Evolutionary conservation across 2,888 invertebrate genomes (phyloP).

Genomic region (Psococerastis gibbosa): DNA sequence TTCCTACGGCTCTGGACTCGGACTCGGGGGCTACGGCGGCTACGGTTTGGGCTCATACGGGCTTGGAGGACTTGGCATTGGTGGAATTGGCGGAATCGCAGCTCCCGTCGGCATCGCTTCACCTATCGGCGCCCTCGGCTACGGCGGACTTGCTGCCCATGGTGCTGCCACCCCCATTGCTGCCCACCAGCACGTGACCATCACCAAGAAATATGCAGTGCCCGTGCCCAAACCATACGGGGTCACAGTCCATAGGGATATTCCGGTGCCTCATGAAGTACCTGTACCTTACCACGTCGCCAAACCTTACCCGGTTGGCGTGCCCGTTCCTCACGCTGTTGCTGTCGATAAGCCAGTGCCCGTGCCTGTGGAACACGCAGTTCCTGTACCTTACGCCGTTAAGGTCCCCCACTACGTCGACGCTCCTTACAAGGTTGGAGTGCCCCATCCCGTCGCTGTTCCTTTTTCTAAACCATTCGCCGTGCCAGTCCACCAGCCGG

Average conservation of each 20-base stretch:
- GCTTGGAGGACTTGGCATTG: not conserved
- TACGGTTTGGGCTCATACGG: slow-evolving; percentile 8
- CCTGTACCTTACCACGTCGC: slow-evolving; percentile 13
- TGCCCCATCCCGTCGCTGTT: slow-evolving; percentile 30
- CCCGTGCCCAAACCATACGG: slow-evolving; percentile 12
- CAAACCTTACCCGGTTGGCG: slow-evolving; percentile 13
- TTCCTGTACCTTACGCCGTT: slow-evolving; percentile 22
- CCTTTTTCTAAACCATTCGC: slow-evolving; percentile 23
- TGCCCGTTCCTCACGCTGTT: slow-evolving; percentile 12
- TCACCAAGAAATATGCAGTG: slow-evolving; percentile 9
- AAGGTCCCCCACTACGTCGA: slow-evolving; percentile 30
- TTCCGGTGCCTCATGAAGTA: slow-evolving; percentile 11
- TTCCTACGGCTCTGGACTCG: not conserved
- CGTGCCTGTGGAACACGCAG: slow-evolving; percentile 9
- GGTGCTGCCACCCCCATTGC: slow-evolving; percentile 5
- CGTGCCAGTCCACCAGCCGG: slow-evolving; percentile 14
- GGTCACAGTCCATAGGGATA: not conserved
- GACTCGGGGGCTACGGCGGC: not conserved
- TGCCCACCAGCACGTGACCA: slow-evolving; percentile 10
- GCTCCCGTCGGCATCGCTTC: not conserved
- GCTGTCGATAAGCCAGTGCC: slow-evolving; percentile 12
- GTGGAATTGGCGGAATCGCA: not conserved
- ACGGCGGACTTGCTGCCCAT: slow-evolving; percentile 6
- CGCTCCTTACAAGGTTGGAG: slow-evolving; percentile 31
- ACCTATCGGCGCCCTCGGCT: not conserved